These are phyloP conservation scores for Cliona cf. orientalis DNA, from an alignment of 37 sponge, comb jelly and placozoan genomes.

Conservation along the genomic window DNA sequence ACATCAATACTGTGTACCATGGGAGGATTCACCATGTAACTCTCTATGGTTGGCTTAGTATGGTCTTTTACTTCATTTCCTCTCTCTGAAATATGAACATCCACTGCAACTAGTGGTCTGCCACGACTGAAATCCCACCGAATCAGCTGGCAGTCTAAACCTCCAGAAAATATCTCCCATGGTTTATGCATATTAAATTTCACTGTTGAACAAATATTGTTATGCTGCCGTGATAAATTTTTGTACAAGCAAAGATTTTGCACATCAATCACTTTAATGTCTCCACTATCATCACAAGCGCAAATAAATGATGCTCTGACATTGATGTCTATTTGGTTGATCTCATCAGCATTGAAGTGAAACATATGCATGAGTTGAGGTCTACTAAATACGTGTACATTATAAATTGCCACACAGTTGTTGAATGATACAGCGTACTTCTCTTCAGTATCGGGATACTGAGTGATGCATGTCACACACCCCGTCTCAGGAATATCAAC, in stretches of 20 bases:
- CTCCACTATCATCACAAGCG: conserved; percentile 77
- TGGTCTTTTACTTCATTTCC: background rate
- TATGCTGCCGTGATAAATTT: conserved; percentile 41
- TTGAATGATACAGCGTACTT: conserved; percentile 27
- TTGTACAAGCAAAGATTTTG: conserved; percentile 25
- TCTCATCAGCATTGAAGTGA: conserved; percentile 62
- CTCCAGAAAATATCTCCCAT: conserved; percentile 67
- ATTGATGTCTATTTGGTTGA: conserved; percentile 64
- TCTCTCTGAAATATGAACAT: background rate
- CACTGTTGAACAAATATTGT: conserved; percentile 71
- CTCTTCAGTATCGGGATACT: background rate
- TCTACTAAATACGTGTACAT: background rate
- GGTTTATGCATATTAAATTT: conserved; percentile 43
- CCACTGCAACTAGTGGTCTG: conserved; percentile 8
- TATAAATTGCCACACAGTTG: conserved; percentile 33
- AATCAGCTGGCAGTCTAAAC: conserved; percentile 53
- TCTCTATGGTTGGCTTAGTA: background rate
- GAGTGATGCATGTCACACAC: conserved; percentile 32
- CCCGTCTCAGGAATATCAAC: conserved; percentile 14
- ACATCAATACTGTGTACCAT: conserved; percentile 60
- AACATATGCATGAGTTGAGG: conserved; percentile 18
- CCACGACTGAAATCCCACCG: conserved; percentile 67
- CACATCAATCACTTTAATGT: conserved; percentile 58
- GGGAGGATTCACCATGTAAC: conserved; percentile 67
- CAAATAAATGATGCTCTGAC: conserved; percentile 31